These are phyloP conservation scores for Tympanoctomys barrerae DNA, from an alignment of 2,797 vertebrate species.

Conservation along the genomic window DNA sequence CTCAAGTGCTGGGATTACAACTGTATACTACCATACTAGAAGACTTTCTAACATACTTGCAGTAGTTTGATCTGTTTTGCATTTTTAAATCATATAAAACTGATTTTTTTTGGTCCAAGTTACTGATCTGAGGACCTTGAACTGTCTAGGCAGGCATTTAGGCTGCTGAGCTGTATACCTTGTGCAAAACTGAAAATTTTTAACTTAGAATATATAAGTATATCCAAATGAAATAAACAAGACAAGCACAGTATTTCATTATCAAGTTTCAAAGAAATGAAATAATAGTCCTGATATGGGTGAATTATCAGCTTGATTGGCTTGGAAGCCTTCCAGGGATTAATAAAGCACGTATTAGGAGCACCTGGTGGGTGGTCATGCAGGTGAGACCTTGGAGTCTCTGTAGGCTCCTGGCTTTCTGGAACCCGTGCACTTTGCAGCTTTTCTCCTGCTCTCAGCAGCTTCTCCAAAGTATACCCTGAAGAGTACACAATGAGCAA, in stretches of 20 bases:
- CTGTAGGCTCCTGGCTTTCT: background rate
- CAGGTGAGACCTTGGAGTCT: background rate
- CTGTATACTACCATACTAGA: background rate
- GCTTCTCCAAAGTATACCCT: background rate
- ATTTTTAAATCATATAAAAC: background rate
- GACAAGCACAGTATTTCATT: background rate
- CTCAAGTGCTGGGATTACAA: background rate
- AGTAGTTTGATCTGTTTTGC: background rate
- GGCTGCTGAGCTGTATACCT: no score
- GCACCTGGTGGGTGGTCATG: background rate
- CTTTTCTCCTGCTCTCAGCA: background rate
- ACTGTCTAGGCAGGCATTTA: no score
- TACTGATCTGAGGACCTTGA: no score
- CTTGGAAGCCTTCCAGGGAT: background rate
- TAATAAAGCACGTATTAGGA: background rate
- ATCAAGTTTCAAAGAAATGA: background rate
- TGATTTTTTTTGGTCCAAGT: background rate
- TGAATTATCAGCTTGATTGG: background rate
- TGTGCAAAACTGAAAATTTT: background rate
- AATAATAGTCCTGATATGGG: background rate
- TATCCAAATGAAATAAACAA: background rate
- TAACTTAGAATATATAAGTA: background rate
- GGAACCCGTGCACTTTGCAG: no score
- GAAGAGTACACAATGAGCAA: background rate
- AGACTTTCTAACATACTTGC: background rate